Base-by-base conservation (phyloP, 2,888 invertebrate genomes). In the Drepana falcataria region DNA sequence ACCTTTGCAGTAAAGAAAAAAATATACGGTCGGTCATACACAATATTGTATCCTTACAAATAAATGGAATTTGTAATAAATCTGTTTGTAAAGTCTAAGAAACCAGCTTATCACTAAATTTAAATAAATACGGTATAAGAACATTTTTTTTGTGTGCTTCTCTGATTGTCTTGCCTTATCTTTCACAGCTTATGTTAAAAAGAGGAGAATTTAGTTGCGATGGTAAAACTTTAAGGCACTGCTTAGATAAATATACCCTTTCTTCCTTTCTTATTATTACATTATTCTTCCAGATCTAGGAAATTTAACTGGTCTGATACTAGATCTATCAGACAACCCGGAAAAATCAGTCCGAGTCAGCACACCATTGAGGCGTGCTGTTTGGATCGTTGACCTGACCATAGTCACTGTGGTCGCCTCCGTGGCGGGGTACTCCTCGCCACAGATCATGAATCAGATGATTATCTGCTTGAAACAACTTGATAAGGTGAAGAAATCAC, bases 401-500 rank as follows among this genome's bases (percentile, higher is more conserved):
- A 21, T 66, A 0, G 59, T 71, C 35, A 49, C 61, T n/a, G 35
- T 61, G 6, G 54, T 66, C 0, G 53, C 59, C 0, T 54, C 53
- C n/a, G 47, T 66, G 0, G 67, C 63, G 0, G 63, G 61, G 0
- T 66, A 54, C 55, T 54, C 59, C 3, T 64, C 69, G 0, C 59
- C 63, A 0, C 61, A 71, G 9, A 67, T 44, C 44, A 44, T 75
- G 65, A 57, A 48, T n/a, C 48, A 58, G 3, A 63, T 73, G 6
- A 65, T 72, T 2, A 33, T 44, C 5, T 64, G 67, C 37, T 51
- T 74, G 37, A 53, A 64, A 5, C 55, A 63, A 9, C 35, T 76
- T 33, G 66, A 77, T 35, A 69, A 73, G 73, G 80, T 79, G 35
- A n/a, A 56, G 21, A 21, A 21, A 21, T 21, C 21, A 21, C 21